A percentile compares a stretch with the other conserved stretches of the same genome.
Conservation (phyloP, 2,888 invertebrate species). For the Temnothorax ravouxi region DNA sequence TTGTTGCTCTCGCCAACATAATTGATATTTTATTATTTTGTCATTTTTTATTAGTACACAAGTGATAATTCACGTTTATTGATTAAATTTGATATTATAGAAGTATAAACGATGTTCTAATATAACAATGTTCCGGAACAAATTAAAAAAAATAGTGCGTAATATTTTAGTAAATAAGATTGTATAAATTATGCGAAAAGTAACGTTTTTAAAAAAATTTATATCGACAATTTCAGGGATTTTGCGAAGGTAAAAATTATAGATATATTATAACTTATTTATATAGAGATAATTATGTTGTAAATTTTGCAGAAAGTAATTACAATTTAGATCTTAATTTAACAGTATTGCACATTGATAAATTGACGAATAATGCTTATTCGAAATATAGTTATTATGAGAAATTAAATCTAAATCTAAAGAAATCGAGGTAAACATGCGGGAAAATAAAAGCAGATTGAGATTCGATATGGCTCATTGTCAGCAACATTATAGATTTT, state of each 20-base stretch:
- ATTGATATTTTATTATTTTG: neutral
- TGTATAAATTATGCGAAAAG: no score
- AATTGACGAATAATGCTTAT: no score
- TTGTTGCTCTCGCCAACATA: neutral
- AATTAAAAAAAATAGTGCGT: neutral
- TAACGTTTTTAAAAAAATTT: no score
- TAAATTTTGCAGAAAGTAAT: no score
- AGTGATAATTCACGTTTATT: neutral
- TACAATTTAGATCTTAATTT: no score
- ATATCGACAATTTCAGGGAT: no score
- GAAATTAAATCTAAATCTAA: neutral
- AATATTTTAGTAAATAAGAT: neutral
- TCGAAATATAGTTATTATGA: no score
- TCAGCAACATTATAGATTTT: no score
- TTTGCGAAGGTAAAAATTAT: no score
- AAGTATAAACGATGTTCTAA: neutral
- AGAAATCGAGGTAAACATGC: neutral
- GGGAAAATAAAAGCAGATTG: neutral
- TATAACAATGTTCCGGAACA: neutral
- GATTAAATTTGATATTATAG: constrained; percentile 1
- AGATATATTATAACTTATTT: no score
- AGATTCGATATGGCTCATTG: neutral
- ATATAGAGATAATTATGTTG: no score
- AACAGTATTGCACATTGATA: no score
- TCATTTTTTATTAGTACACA: neutral